Conservation (phyloP, 1,140 invertebrate genomes). For the Drosophila athabasca region DNA sequence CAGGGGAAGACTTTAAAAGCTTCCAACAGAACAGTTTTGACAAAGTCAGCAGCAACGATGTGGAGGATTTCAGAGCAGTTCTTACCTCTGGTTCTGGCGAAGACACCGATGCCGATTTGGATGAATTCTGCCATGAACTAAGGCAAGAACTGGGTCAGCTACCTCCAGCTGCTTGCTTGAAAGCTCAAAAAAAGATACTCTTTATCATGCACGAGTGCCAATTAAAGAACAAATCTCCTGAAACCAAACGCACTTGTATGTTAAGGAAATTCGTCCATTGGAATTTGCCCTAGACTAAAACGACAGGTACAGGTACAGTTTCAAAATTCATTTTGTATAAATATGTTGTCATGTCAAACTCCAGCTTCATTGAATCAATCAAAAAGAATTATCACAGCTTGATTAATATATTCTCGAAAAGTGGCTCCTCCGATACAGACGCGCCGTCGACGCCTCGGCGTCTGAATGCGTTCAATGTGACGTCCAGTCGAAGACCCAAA, state of each 20-base stretch:
- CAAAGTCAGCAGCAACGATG: not conserved
- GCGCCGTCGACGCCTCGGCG: not conserved
- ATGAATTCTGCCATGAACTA: conserved; percentile 9
- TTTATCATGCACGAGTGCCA: conserved; percentile 3
- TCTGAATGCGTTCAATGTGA: conserved; percentile 19
- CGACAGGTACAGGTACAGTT: not conserved
- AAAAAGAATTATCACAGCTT: conserved; percentile 11
- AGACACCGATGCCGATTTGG: not conserved
- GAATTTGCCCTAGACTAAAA: no score
- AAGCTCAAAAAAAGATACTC: conserved; percentile 19
- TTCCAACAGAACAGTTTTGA: not conserved
- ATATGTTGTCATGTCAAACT: conserved; percentile 6
- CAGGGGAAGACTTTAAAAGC: not conserved
- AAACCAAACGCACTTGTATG: not conserved
- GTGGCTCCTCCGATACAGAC: not conserved
- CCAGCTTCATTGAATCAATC: conserved; percentile 9
- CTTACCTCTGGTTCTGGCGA: no score
- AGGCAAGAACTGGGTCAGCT: conserved; percentile 2
- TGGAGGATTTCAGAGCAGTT: not conserved
- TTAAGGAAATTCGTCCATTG: conserved; percentile 9
- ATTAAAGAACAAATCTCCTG: not conserved
- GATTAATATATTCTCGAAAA: not conserved
- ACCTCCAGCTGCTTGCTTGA: conserved; percentile 1
- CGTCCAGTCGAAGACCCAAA: not conserved
- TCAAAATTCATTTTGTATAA: not conserved